Base-by-base conservation (phyloP, 2,113 vertebrate genomes). In the Sceloporus tristichus region DNA sequence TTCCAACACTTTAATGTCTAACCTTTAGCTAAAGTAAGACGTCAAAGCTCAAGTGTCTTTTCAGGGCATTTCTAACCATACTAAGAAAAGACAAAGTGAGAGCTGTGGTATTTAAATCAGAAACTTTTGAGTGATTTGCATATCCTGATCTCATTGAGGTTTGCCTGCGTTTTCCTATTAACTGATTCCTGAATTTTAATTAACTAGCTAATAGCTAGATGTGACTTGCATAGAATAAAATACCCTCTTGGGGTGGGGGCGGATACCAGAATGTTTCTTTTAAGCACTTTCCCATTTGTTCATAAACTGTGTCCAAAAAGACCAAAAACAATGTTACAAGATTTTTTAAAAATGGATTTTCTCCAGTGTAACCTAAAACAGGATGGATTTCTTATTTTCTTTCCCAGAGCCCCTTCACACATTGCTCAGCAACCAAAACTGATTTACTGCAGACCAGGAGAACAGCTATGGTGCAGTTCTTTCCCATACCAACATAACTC, bases 191-290 rank as follows among this genome's bases (percentile, higher is more conserved):
- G 86, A 1, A 65, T 62, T 92, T 86, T 91, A 85, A 83, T 89
- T 74, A 86, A 91, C 70, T 40, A 71, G n/a, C 78, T 87, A 84
- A 82, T 93, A 88, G 77, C 48, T 91, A 59, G 92, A 91, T 18
- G 68, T 3, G 77, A 80, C 79, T 92, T 90, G 65, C 11, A 5
- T 34, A 81, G 81, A 23, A 70, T 87, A 2, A 71, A 7, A 5
- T 34, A 34, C 9, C 2, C 21, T 82, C 48, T 40, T 66, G 68
- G 23, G 18, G 56, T 1, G 34, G 34, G 34, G 34, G 34, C 34
- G 34, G 34, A 34, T 18, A 79, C 27, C 92, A 90, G 85, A 88
- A 73, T 48, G 10, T 83, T 42, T 62, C 29, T 56, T 53, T 87
- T 25, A 38, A 85, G 29, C 0, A 86, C 0, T 79, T 90, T 40